Conservation (phyloP, 2,797 vertebrate genomes). For the Florisuga fusca region DNA sequence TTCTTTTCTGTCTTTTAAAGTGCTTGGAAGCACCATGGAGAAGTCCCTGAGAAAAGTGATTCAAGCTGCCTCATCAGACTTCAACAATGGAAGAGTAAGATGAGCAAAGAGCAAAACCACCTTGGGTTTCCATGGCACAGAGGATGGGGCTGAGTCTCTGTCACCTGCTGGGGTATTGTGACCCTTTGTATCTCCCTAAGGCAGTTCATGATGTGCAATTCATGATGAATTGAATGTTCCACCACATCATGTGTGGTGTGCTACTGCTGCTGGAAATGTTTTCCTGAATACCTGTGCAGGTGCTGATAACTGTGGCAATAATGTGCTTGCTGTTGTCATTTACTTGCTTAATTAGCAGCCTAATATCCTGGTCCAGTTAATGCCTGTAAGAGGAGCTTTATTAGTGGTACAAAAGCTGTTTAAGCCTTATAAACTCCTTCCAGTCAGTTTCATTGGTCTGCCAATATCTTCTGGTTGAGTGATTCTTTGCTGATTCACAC, state of each 20-base stretch:
- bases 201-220: neutral
- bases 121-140: rapidly evolving
- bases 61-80: neutral
- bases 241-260: neutral
- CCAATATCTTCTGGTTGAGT: slow-evolving; percentile 65
- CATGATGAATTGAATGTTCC: neutral
- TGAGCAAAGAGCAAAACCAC: neutral
- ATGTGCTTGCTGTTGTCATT: slow-evolving; percentile 5
- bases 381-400: slow-evolving; percentile 41
- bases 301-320: neutral
- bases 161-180: neutral
- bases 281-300: slow-evolving; percentile 43
- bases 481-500: slow-evolving; percentile 55
- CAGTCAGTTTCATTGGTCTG: slow-evolving; percentile 59
- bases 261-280: neutral
- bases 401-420: slow-evolving; percentile 34
- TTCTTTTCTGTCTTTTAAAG: neutral
- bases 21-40: neutral
- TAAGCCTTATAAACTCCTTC: slow-evolving; percentile 36
- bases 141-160: neutral
- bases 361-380: slow-evolving; percentile 43
- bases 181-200: neutral
- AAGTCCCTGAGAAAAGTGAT: neutral
- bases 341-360: slow-evolving; percentile 63
- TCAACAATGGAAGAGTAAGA: rapidly evolving